A percentile compares a stretch with the other conserved stretches of the same genome.
Conservation (phyloP, 2,113 vertebrate species). For the Rana temporaria region DNA sequence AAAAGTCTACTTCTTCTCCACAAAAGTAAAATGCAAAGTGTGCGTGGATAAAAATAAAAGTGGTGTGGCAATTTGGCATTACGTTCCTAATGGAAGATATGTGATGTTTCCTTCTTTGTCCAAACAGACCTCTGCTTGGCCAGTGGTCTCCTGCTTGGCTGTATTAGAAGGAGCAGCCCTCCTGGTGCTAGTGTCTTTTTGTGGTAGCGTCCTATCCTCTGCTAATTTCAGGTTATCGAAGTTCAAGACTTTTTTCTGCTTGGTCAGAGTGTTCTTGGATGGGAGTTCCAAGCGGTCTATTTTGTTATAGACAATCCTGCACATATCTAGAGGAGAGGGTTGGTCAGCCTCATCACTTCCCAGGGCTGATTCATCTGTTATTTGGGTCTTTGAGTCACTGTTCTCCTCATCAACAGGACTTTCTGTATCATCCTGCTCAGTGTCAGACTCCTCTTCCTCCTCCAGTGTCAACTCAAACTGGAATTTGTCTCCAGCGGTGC, state of each 20-base stretch:
- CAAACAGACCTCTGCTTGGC: constrained; percentile 49
- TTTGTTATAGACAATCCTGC: constrained; percentile 15
- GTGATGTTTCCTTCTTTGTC: constrained; percentile 62
- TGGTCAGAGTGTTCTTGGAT: constrained; percentile 8
- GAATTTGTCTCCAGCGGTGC: constrained; percentile 73
- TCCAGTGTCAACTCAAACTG: constrained; percentile 84
- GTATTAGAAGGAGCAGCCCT: neutral
- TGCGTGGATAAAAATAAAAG: constrained; percentile 48
- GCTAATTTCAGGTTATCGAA: constrained; percentile 32
- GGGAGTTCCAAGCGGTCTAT: constrained; percentile 45
- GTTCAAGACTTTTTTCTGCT: constrained; percentile 33
- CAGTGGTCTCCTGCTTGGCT: neutral
- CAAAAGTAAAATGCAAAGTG: constrained; percentile 49
- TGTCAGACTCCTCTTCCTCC: constrained; percentile 79
- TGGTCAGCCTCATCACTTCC: constrained; percentile 39
- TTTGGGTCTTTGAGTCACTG: constrained; percentile 66
- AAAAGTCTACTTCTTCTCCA: constrained; percentile 12
- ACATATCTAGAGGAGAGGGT: neutral
- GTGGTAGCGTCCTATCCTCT: constrained; percentile 19
- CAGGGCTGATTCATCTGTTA: constrained; percentile 56
- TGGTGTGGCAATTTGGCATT: constrained; percentile 47
- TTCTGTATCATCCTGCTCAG: constrained; percentile 61
- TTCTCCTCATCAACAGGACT: constrained; percentile 76
- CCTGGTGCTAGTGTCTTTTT: accelerated
- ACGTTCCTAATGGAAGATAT: constrained; percentile 66